Conservation (phyloP, 2,888 invertebrate species). For the Plebejus melissa region DNA sequence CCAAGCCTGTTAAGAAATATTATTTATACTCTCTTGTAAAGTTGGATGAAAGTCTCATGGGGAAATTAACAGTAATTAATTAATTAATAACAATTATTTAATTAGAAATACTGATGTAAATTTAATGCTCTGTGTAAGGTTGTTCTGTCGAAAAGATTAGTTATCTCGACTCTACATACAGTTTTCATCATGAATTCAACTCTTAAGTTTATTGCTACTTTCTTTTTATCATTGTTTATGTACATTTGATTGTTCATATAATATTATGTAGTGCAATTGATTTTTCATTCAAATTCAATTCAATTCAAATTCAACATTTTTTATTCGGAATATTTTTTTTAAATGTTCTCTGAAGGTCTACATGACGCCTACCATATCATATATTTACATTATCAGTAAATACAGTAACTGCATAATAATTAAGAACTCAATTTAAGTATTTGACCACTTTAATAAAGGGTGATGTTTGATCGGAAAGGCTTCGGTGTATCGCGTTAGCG, state of each 20-base stretch:
- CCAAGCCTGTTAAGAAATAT: constrained; percentile 23
- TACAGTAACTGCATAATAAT: neutral
- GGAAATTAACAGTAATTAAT: neutral
- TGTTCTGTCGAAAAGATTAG: neutral
- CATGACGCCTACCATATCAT: no score
- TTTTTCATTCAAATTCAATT: no score
- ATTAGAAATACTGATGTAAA: neutral
- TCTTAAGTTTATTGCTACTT: neutral
- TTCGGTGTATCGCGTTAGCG: constrained; percentile 12
- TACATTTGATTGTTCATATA: neutral
- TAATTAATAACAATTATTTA: neutral
- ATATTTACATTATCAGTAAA: neutral
- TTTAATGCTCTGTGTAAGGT: neutral
- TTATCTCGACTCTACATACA: neutral
- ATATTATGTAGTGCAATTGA: no score
- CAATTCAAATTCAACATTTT: no score
- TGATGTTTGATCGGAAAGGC: constrained; percentile 1
- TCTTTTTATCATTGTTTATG: neutral
- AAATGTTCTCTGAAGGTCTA: no score
- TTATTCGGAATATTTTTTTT: no score
- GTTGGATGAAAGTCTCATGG: neutral
- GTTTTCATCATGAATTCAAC: neutral
- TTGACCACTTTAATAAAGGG: neutral
- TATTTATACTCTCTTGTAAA: constrained; percentile 14
- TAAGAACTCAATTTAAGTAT: neutral